Evolutionary conservation across 2,797 vertebrate species (phyloP).

Genomic region (Sebastes oblongus): DNA sequence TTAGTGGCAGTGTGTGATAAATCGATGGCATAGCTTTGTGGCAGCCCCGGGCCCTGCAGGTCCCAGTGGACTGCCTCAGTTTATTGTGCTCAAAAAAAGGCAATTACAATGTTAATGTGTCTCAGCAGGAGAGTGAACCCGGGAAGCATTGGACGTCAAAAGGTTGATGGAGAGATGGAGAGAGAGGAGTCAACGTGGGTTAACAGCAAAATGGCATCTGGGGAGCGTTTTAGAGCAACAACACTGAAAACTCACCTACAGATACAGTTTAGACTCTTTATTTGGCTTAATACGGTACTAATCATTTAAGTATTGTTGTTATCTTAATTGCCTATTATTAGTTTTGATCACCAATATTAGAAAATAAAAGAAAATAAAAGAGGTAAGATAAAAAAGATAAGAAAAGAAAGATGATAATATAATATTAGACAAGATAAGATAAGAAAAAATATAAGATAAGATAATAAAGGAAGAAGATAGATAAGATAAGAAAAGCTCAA

Average conservation of each 20-base stretch:
- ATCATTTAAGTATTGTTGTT: not conserved
- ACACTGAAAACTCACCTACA: not conserved
- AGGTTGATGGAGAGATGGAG: conserved; percentile 73
- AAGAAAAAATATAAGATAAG: no score
- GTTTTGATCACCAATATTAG: not conserved
- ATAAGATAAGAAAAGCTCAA: no score
- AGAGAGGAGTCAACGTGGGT: conserved; percentile 82
- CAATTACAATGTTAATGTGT: conserved; percentile 98
- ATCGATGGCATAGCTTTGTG: conserved; percentile 80
- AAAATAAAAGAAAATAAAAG: no score
- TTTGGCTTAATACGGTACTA: not conserved
- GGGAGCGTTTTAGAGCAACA: conserved; percentile 74
- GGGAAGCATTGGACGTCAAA: conserved; percentile 56
- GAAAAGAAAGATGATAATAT: no score
- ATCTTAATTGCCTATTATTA: not conserved
- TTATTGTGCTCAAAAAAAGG: conserved; percentile 87
- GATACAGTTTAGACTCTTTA: not conserved
- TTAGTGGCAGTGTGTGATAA: conserved; percentile 76
- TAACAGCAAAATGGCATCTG: conserved; percentile 79
- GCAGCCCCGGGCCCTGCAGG: conserved; percentile 68
- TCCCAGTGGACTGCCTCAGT: conserved; percentile 77
- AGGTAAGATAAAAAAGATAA: no score
- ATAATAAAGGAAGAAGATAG: no score
- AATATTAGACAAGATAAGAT: no score
- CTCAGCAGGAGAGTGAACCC: conserved; percentile 74